These are phyloP conservation scores for Probosciger aterrimus DNA, from an alignment of 2,113 vertebrate genomes.

Conservation along the genomic window DNA sequence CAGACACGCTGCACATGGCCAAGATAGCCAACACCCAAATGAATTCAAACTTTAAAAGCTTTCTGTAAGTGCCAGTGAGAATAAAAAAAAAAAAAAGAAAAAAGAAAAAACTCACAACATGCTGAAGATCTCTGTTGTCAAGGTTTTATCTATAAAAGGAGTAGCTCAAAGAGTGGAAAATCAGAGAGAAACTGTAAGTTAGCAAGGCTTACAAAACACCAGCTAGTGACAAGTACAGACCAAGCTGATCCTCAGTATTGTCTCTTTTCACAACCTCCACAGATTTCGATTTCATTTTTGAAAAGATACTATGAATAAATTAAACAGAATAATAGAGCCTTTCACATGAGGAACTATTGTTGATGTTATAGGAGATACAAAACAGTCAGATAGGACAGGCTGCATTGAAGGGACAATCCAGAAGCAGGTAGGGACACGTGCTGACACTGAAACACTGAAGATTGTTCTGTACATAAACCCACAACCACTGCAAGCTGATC, in stretches of 20 bases:
- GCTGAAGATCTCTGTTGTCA: neutral
- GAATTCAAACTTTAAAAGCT: neutral
- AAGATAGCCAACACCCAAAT: neutral
- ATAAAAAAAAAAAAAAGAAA: neutral
- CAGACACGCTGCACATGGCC: neutral
- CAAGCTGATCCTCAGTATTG: neutral
- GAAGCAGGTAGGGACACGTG: neutral
- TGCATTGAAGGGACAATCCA: neutral
- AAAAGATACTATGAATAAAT: neutral
- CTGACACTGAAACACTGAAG: neutral
- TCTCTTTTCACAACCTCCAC: neutral
- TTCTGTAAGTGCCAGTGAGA: neutral
- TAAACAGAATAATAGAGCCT: neutral
- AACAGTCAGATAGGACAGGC: neutral
- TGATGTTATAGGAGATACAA: neutral
- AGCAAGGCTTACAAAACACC: neutral
- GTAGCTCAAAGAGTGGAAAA: neutral
- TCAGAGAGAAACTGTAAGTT: neutral
- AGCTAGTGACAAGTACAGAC: neutral
- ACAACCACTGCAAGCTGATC: fast-evolving
- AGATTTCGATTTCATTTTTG: neutral
- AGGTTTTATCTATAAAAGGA: neutral
- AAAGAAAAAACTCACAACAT: neutral
- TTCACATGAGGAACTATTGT: neutral
- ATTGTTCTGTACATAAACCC: neutral